phyloP scores from a whole-genome alignment of 2,113 vertebrate species.

The Hymenochirus boettgeri region DNA sequence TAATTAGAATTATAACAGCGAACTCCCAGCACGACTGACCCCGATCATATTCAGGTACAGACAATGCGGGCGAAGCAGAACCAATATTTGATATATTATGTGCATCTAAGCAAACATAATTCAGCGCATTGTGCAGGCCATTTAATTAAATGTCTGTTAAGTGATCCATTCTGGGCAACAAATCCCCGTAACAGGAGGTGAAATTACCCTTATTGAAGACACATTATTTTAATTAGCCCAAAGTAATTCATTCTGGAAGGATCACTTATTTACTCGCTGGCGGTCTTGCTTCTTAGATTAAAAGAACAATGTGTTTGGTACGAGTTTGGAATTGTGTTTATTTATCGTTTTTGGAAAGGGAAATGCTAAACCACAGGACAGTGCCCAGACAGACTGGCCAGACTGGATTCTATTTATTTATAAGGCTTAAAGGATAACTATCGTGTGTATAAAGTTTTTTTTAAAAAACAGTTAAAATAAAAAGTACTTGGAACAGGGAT shows the following conservation, averaged over 20 bases:
- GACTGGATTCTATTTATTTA: no score
- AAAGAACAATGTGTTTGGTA: no score
- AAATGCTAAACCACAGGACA: no score
- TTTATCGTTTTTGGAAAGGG: no score
- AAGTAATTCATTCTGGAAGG: slow-evolving; percentile 26
- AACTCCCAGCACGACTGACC: slow-evolving; percentile 32
- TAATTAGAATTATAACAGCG: slow-evolving; percentile 40
- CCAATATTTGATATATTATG: slow-evolving; percentile 39
- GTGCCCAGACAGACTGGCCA: no score
- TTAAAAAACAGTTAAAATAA: no score
- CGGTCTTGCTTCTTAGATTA: no score
- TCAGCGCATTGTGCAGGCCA: slow-evolving; percentile 17
- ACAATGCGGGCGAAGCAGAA: slow-evolving; percentile 24
- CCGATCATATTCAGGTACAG: slow-evolving; percentile 33
- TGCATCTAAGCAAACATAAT: slow-evolving; percentile 37
- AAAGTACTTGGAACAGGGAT: no score
- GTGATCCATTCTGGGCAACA: slow-evolving; percentile 37
- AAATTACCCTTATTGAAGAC: slow-evolving; percentile 38
- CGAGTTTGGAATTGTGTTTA: no score
- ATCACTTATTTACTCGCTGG: slow-evolving; percentile 24
- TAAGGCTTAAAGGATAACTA: no score
- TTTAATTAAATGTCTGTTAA: slow-evolving; percentile 42
- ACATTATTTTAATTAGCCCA: slow-evolving; percentile 36
- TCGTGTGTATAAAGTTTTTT: no score
- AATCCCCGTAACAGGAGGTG: slow-evolving; percentile 33